Percentiles rank a stretch among this genome's conserved stretches.
Conservation (phyloP, 2,888 invertebrate genomes). For the Muschampia plurimacula region DNA sequence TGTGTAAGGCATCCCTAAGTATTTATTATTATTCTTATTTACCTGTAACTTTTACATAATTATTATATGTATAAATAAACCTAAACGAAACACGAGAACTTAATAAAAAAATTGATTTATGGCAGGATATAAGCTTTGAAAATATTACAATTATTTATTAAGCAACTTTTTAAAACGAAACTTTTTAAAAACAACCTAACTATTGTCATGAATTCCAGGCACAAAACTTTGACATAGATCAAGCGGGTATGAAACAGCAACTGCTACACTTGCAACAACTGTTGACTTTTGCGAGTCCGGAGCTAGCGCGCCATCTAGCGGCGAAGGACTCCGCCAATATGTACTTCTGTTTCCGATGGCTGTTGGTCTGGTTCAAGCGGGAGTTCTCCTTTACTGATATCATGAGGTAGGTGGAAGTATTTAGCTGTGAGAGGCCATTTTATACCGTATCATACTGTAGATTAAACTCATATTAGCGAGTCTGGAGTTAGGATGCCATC, state of each 20-base stretch:
- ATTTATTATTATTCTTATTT: no score
- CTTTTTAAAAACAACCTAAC: no score
- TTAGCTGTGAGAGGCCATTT: no score
- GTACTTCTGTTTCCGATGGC: slow-evolving; percentile 99
- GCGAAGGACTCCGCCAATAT: slow-evolving; percentile 96
- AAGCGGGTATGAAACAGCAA: slow-evolving; percentile 98
- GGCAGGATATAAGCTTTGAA: no score
- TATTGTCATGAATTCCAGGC: slow-evolving; percentile 78
- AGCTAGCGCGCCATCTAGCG: slow-evolving; percentile 93
- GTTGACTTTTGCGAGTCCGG: slow-evolving; percentile 92
- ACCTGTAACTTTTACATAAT: no score
- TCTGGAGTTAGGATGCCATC: slow-evolving; percentile 93
- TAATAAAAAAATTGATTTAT: no score
- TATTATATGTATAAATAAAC: no score
- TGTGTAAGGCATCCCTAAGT: no score
- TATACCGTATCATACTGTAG: no score
- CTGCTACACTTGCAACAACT: slow-evolving; percentile 93
- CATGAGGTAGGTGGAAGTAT: slow-evolving; percentile 83
- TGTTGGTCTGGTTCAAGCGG: slow-evolving; percentile 97
- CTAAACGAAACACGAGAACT: no score
- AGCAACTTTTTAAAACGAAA: no score
- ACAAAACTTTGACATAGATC: slow-evolving; percentile 98
- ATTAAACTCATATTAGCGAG: slow-evolving; percentile 86
- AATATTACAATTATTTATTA: no score
- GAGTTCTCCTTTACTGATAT: slow-evolving; percentile 96